Base-by-base conservation (phyloP, 2,797 vertebrate species). In the Tapirus indicus region DNA sequence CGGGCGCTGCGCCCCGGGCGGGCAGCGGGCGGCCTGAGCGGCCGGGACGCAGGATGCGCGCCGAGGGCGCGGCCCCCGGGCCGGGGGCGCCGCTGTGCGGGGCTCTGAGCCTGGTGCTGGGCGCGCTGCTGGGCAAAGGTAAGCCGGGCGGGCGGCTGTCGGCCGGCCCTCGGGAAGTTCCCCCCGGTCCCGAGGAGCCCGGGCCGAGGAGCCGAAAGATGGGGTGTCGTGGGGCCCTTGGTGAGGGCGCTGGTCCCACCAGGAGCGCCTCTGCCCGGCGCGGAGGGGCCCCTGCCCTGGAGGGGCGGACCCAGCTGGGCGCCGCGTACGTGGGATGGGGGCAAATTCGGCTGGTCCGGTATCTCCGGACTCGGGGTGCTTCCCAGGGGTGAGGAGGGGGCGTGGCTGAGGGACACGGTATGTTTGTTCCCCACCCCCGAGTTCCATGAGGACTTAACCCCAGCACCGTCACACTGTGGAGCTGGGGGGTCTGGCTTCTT, bases 51-150 rank as follows among this genome's bases (percentile, higher is more conserved):
- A 91, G 83, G 64, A 98, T 98, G 98, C 96, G 95, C 96, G 97
- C 88, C 62, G 93, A 97, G 94, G 97, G 97, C 90, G 97, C 96
- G 75, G 94, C 86, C 72, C 82, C 97, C 82, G 72, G 97, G 98
- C 97, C 95, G 96, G 97, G 78, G 87, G 97, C 94, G 97, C 98
- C 95, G 87, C 68, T 97, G 83, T 95, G 91, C 97, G 64, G 91
- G 90, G 96, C 96, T 54, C 97, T 96, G 62, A 97, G 95, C 92
- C 97, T 99, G 97, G 94, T 99, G 32, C 92, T 98, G 56, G 98
- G 94, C 49, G 98, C 98, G 21, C 89, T 99, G 92, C 98, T 99
- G 21, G 98, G 98, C 96, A 89, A 91, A 98, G 98, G 99, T 99
- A 92, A 99, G 25, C 8, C 49, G 35, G 56, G 60, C 52, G 27